These are phyloP conservation scores for Scrobipalpa costella DNA, from an alignment of 2,888 invertebrate species.

Conservation along the genomic window DNA sequence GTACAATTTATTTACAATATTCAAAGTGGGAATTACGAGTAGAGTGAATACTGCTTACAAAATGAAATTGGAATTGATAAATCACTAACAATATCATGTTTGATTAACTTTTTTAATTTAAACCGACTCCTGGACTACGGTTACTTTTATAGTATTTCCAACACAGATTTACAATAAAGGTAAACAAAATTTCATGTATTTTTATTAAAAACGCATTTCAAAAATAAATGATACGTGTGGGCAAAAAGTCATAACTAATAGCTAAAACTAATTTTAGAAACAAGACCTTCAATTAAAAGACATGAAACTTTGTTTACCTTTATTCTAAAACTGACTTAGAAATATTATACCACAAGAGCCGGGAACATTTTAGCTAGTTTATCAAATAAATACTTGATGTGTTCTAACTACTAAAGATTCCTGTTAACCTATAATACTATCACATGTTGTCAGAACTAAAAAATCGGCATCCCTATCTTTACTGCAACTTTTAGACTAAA, in stretches of 20 bases:
- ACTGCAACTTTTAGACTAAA: no score
- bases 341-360: neutral
- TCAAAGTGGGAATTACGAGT: slow-evolving; percentile 47
- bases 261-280: no score
- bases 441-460: slow-evolving; percentile 49
- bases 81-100: slow-evolving; percentile 13
- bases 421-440: slow-evolving; percentile 54
- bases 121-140: neutral
- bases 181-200: no score
- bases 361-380: neutral
- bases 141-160: no score
- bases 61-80: slow-evolving; percentile 51
- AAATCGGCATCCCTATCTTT: slow-evolving; percentile 28
- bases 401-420: neutral
- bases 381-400: neutral
- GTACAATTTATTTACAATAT: slow-evolving; percentile 61
- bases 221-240: no score
- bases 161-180: no score
- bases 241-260: no score
- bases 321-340: no score
- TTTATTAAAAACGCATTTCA: no score
- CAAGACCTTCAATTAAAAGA: no score
- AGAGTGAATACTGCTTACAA: slow-evolving; percentile 66
- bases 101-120: neutral
- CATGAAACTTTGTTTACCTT: no score